Evolutionary conservation across 2,888 invertebrate genomes (phyloP).

Genomic region (Prenolepis imparis): DNA sequence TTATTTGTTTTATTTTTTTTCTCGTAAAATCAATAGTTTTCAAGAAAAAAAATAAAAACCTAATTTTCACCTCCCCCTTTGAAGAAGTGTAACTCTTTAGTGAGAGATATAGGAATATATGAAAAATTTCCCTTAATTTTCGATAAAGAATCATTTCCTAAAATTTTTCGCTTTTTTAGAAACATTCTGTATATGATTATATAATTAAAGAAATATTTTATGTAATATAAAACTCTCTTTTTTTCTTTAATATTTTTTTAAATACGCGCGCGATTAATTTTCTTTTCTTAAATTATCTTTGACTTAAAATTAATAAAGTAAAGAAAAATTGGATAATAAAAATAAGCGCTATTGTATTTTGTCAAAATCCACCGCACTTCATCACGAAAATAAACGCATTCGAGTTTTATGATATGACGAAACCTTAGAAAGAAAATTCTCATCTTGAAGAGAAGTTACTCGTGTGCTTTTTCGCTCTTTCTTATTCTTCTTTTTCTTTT

Average conservation of each 20-base stretch:
- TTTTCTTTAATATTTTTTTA: neutral
- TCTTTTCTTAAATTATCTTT: neutral
- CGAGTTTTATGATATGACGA: constrained; percentile 24
- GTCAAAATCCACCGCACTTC: neutral
- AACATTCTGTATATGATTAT: neutral
- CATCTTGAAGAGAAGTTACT: constrained; percentile 12
- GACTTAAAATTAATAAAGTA: neutral
- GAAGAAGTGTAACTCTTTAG: too few species aligned
- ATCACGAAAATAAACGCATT: constrained; percentile 18
- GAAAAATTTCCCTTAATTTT: too few species aligned
- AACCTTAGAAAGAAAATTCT: constrained; percentile 35
- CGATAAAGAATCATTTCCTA: too few species aligned
- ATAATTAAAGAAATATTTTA: constrained; percentile 61
- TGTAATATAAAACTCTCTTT: constrained; percentile 24
- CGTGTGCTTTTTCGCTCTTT: constrained; percentile 8
- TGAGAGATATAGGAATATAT: too few species aligned
- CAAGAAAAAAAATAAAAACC: too few species aligned
- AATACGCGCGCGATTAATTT: neutral
- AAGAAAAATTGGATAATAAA: neutral
- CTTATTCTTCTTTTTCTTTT: constrained; percentile 10
- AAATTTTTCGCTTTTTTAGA: too few species aligned
- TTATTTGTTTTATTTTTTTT: too few species aligned
- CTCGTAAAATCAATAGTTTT: too few species aligned
- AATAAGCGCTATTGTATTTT: neutral
- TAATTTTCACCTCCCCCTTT: too few species aligned